A percentile compares a stretch with the other conserved stretches of the same genome.
These are phyloP conservation scores for Tribolium castaneum DNA, from an alignment of 1,140 invertebrate species.

Conservation along the genomic window DNA sequence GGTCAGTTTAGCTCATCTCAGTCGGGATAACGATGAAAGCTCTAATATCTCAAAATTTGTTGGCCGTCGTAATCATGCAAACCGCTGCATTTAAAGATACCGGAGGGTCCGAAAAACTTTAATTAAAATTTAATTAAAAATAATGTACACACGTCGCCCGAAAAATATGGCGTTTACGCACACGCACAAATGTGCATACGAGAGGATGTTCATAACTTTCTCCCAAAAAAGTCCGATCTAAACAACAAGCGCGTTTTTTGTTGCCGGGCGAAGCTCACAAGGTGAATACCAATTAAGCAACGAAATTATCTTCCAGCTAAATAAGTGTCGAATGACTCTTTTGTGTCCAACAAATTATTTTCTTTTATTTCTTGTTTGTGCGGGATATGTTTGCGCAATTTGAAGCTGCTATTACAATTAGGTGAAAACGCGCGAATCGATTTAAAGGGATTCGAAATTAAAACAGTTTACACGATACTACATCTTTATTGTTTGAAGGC, in stretches of 20 bases:
- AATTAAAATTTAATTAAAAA: neutral
- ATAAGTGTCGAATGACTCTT: neutral
- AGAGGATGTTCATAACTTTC: neutral
- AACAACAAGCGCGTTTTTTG: conserved; percentile 2
- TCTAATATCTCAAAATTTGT: too few species aligned
- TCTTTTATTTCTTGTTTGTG: neutral
- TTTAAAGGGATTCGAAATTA: neutral
- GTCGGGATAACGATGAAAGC: too few species aligned
- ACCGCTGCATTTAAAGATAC: neutral
- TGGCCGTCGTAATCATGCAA: too few species aligned
- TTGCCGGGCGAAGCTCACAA: neutral
- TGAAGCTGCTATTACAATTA: neutral
- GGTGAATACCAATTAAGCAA: neutral
- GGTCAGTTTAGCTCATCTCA: neutral
- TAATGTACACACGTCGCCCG: neutral
- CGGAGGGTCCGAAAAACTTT: neutral
- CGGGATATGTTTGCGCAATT: neutral
- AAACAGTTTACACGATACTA: conserved; percentile 7
- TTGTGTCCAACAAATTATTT: neutral
- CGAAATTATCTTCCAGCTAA: neutral
- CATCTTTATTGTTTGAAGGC: conserved; percentile 15
- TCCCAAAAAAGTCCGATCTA: neutral
- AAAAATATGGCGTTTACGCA: neutral
- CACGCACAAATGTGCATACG: neutral
- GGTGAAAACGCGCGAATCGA: neutral